These are phyloP conservation scores for Pitta sordida DNA, from an alignment of 2,113 vertebrate species.

Conservation along the genomic window DNA sequence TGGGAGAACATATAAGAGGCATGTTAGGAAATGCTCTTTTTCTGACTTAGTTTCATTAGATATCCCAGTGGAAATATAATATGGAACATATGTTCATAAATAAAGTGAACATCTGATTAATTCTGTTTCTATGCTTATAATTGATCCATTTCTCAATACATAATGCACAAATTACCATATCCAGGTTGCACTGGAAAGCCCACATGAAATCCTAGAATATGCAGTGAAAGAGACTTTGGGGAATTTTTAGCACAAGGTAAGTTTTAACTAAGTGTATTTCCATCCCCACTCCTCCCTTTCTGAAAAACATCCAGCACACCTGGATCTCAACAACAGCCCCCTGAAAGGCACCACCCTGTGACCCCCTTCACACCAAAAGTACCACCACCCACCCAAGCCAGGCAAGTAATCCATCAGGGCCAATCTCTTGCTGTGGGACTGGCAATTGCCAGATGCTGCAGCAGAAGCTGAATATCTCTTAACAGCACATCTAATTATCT, in stretches of 20 bases:
- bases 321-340: not conserved
- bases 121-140: slow-evolving; percentile 38
- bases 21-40: slow-evolving; percentile 49
- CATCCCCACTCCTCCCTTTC: not conserved
- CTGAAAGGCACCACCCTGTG: not conserved
- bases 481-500: slow-evolving; percentile 21
- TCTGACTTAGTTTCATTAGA: slow-evolving; percentile 20
- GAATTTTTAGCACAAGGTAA: not conserved
- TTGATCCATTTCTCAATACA: slow-evolving; percentile 21
- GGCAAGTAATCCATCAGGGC: not conserved
- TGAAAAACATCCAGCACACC: not conserved
- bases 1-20: slow-evolving; percentile 8
- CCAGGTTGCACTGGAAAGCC: not conserved
- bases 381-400: not conserved
- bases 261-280: not conserved
- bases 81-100: slow-evolving; percentile 40
- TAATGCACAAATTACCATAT: slow-evolving; percentile 17
- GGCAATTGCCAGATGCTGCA: slow-evolving; percentile 6
- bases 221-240: not conserved
- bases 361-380: not conserved
- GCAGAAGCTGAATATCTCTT: not conserved
- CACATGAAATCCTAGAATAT: not conserved
- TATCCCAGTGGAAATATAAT: not conserved
- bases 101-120: slow-evolving; percentile 57
- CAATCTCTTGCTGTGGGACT: not conserved